A percentile compares a stretch with the other conserved stretches of the same genome.
phyloP scores from a whole-genome alignment of 2,888 invertebrate genomes.

The Aspidiotus rigidus region DNA sequence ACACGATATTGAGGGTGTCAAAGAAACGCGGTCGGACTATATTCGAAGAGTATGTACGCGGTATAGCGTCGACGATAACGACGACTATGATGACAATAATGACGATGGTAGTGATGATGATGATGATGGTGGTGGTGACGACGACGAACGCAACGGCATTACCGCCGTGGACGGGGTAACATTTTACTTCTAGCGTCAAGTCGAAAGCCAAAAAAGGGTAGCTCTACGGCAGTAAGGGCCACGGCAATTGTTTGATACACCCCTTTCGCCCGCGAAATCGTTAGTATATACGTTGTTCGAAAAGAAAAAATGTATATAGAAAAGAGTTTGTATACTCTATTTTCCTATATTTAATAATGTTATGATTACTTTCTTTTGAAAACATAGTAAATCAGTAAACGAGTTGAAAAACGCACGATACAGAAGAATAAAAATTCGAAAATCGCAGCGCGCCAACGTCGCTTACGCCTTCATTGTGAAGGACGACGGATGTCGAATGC shows the following conservation, averaged over 20 bases:
- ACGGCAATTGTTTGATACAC: conserved; percentile 9
- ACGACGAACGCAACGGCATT: not conserved
- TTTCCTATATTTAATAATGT: conserved; percentile 22
- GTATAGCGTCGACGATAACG: conserved; percentile 1
- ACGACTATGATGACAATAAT: not conserved
- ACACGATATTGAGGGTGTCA: conserved; percentile 32
- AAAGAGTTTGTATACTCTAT: not conserved
- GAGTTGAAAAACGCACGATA: not conserved
- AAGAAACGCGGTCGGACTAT: conserved; percentile 27
- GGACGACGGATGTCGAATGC: not conserved
- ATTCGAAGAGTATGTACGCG: conserved; percentile 20
- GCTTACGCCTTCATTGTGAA: not conserved
- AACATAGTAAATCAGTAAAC: conserved; percentile 3
- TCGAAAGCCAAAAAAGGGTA: conserved; percentile 31
- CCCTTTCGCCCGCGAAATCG: conserved; percentile 1
- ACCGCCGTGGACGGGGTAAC: conserved; percentile 2
- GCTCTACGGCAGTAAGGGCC: conserved; percentile 11
- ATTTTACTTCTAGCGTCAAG: conserved; percentile 18
- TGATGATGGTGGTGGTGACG: not conserved
- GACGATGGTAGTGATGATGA: not conserved
- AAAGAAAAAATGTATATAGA: not conserved
- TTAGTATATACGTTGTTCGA: not conserved
- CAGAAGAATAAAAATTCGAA: not conserved
- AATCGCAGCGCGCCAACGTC: not conserved
- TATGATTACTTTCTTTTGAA: conserved; percentile 10